Evolutionary conservation across 2,797 vertebrate species (phyloP), one percentile per base, ranked within the genome.

Genomic region (Spinibarbus caldwelli): DNA sequence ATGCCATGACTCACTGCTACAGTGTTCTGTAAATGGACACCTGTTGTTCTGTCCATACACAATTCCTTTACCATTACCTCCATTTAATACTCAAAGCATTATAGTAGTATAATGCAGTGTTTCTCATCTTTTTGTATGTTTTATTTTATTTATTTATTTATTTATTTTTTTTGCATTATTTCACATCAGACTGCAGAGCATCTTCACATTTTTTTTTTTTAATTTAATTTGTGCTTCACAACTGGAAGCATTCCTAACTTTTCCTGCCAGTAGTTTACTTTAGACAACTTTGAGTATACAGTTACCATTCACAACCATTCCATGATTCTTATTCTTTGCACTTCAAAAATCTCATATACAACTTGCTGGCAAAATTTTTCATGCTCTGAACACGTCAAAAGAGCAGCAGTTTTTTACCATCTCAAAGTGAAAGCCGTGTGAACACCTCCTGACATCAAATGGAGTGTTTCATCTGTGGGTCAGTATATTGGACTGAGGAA

Each of bases 391-490:
- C 8, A 54, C 4, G 15, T 54, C 34, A 29, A 41, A 68, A 26
- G 31, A 8, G 34, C 57, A 70, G 66, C 23, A 19, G 31, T 2
- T 2, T 68, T 49, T 80, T 52, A 66, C 29, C 64, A 80, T 54
- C 23, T 71, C 31, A 34, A 70, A 70, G 66, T 57, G n/a, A 70
- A 52, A 80, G n/a, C 38, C 0, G 5, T 43, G n/a, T 29, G 9
- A 34, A 26, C 8, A 12, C 14, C 31, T 29, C 23, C 64, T 70
- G 47, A 70, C 23, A 81, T 70, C 64, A 57, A 71, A 78, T 78
- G 36, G 36, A 62, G 43, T 57, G 66, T 29, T 81, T 71, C 80
- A 71, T 59, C 14, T 41, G 75, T 36, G 54, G n/a, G 29, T 43
- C 14, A 62, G 76, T 19, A 72, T 10, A 57, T 4, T 45, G 68